phyloP scores from a whole-genome alignment of 1,140 invertebrate species.

The Samia ricini region DNA sequence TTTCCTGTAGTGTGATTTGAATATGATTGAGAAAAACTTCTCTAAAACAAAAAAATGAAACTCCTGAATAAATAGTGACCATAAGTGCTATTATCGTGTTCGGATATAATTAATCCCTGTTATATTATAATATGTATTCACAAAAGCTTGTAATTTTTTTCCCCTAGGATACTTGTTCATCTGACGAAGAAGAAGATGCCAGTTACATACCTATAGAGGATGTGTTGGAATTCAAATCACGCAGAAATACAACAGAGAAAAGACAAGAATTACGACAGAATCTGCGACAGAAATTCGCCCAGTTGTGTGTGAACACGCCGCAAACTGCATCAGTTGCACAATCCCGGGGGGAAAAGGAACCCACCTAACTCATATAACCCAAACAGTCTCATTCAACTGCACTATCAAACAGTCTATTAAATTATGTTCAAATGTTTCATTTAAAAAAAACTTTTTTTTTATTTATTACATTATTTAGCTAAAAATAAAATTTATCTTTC shows the following conservation, averaged over 20 bases:
- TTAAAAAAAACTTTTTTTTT: not conserved
- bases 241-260: conserved; percentile 87
- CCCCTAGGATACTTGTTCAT: conserved; percentile 78
- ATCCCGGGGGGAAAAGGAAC: conserved; percentile 39
- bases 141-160: not conserved
- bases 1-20: no score
- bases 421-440: conserved; percentile 19
- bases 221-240: conserved; percentile 88
- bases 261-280: conserved; percentile 89
- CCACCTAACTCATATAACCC: conserved; percentile 34
- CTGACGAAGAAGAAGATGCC: conserved; percentile 86
- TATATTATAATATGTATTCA: not conserved
- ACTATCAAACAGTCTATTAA: conserved; percentile 32
- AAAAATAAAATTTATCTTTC: no score
- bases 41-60: no score
- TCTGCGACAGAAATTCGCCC: conserved; percentile 88
- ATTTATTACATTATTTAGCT: not conserved
- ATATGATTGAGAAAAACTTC: no score
- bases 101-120: no score
- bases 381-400: conserved; percentile 47
- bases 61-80: no score
- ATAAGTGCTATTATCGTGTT: no score
- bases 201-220: conserved; percentile 93
- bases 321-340: conserved; percentile 27
- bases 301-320: conserved; percentile 82